Evolutionary conservation across 30 jellyfish, hydroid and myxozoan genomes (phyloP), one percentile per base, ranked within the genome.

Genomic region (Aurelia coerulea): DNA sequence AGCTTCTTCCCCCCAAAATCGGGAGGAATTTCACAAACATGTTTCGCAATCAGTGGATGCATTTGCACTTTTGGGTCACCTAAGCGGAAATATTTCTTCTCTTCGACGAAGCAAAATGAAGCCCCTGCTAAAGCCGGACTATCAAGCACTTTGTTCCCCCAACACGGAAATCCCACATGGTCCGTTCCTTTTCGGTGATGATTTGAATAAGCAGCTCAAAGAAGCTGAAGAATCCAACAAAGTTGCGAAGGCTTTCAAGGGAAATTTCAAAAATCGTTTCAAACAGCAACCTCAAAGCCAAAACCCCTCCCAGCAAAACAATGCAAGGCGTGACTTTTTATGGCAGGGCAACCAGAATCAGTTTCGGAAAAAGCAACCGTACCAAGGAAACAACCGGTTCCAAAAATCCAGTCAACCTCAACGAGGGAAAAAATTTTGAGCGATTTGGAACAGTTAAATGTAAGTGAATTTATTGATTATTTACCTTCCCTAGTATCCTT

Each of bases 131-230:
- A 76, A 29, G 63, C 87, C 58, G 10, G 87, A 76, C 0, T 76
- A 76, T 33, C 87, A 76, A 14, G 75, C 87, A 1, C 76, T 76
- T 56, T 76, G 75, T 62, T 39, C 51, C 51, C 6, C 51, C 9
- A 39, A 3, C 51, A 39, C 51, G 4, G 51, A 39, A 39, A 15
- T 65, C 8, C 76, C 76, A 13, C 42, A 65, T 29, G 33, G 42
- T 12, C 42, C 33, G 10, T 65, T 11, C 41, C 76, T 65, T 65
- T 65, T 65, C 39, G 42, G 76, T 46, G 41, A 65, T 17, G 41
- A 65, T 65, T 12, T 65, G 33, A 29, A 29, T 12, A 65, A 65
- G 39, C 76, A 65, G 14, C 33, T 65, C 76, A 65, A 65, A n/a
- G 76, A 65, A 12, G 76, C 41, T 3, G 76, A 65, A 17, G 76